Base-by-base conservation (phyloP, 2,113 vertebrate species). In the Lophura nycthemera region DNA sequence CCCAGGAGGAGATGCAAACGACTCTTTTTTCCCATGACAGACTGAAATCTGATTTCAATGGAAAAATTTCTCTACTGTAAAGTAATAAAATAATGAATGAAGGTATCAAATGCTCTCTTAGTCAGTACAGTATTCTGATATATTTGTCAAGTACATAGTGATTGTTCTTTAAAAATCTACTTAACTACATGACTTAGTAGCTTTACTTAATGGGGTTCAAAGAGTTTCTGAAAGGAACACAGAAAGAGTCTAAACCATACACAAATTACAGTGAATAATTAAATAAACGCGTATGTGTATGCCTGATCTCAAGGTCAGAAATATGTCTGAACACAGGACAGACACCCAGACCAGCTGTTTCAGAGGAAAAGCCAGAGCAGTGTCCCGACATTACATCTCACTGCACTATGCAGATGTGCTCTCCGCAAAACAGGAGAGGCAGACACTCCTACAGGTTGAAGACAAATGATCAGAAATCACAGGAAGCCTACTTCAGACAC, bases 41-140 rank as follows among this genome's bases (percentile, higher is more conserved):
- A 27, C 14, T 54, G 61, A 82, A 64, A 61, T 59, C 73, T 60
- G 67, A 65, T 87, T 91, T 84, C 50, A 84, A 1, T 57, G 13
- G 30, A 77, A 82, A 25, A 54, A 29, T 76, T 82, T 85, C 43
- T 65, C 42, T 79, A 66, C 77, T 63, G 18, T 63, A 59, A 88
- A 93, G 71, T 50, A 83, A 81, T 84, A 74, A 92, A 92, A 89
- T 82, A 89, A 85, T 75, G 42, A 89, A 40, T 74, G 38, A 74
- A 1, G 0, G 52, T 52, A 87, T 91, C 78, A 84, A 4, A 16
- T 56, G 86, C 10, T 2, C 61, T 50, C 63, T 65, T 27, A 29
- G 57, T 45, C 43, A 89, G 42, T 61, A 60, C 25, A 43, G n/a
- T 40, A 87, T 79, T 56, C 59, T 72, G 84, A 61, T 84, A 19